These are phyloP conservation scores for Amazonetta brasiliensis DNA, from an alignment of 2,797 vertebrate genomes.

Conservation along the genomic window DNA sequence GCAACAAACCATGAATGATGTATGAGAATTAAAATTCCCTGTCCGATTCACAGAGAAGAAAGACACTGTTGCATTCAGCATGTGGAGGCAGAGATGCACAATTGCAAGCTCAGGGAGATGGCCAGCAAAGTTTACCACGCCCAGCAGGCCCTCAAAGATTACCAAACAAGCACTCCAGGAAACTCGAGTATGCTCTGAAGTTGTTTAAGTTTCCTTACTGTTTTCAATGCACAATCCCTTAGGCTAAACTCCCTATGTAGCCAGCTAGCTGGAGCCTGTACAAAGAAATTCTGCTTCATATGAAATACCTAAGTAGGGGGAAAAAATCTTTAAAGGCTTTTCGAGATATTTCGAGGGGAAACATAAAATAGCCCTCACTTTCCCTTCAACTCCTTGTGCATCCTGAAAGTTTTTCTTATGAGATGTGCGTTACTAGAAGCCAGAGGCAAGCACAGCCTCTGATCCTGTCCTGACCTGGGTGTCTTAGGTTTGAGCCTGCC, in stretches of 20 bases:
- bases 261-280: conserved; percentile 52
- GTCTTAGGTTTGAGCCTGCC: not conserved
- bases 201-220: conserved; percentile 35
- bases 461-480: not conserved
- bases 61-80: not conserved
- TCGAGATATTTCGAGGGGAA: conserved; percentile 24
- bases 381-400: not conserved
- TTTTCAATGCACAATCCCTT: conserved; percentile 23
- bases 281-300: conserved; percentile 33
- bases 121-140: conserved; percentile 47
- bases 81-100: not conserved
- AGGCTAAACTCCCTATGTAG: conserved; percentile 28
- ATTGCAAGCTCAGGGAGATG: not conserved
- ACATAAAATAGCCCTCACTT: not conserved
- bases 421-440: not conserved
- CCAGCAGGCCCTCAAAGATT: conserved; percentile 30
- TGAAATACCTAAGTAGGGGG: not conserved
- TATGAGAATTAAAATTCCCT: conserved; percentile 14
- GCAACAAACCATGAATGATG: not conserved
- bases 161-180: conserved; percentile 58
- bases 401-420: not conserved
- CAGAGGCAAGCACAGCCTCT: not conserved
- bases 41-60: not conserved
- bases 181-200: not conserved
- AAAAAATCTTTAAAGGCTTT: not conserved